Conservation (phyloP, 2,113 vertebrate genomes). For the Tor tambroides region DNA sequence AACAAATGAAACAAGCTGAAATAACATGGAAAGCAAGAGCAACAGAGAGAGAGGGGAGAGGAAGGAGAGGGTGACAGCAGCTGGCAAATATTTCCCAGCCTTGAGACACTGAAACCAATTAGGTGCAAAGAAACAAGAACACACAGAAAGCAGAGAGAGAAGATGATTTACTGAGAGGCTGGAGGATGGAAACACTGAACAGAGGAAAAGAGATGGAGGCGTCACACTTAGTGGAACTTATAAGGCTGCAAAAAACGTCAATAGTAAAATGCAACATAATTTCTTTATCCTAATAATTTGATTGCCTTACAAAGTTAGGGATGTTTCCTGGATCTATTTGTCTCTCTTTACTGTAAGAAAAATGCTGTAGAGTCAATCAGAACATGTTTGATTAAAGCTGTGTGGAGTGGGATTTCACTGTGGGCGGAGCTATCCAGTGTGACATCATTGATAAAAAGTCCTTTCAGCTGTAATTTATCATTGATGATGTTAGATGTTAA, state of each 20-base stretch:
- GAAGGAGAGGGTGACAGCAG: not conserved
- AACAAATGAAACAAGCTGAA: slow-evolving; percentile 16
- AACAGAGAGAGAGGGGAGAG: not conserved
- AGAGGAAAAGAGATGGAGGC: not conserved
- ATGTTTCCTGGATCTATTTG: not conserved
- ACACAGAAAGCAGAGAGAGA: not conserved
- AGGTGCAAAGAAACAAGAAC: not conserved
- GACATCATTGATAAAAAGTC: not conserved
- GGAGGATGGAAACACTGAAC: slow-evolving; percentile 6
- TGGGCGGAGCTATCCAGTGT: not conserved
- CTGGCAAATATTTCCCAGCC: slow-evolving; percentile 10
- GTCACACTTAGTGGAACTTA: not conserved
- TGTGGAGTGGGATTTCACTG: not conserved
- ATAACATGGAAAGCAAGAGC: not conserved
- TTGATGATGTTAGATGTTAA: not conserved
- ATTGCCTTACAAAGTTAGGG: not conserved
- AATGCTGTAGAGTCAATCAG: not conserved
- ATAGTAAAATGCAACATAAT: not conserved
- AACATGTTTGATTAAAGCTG: not conserved
- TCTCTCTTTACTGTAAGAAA: not conserved
- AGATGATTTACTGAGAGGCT: slow-evolving; percentile 3
- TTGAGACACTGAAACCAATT: slow-evolving; percentile 35
- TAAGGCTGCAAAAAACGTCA: not conserved
- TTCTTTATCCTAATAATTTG: not conserved
- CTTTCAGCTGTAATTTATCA: not conserved